Conservation (phyloP, 2,888 invertebrate genomes). For the Apodemia zela region DNA sequence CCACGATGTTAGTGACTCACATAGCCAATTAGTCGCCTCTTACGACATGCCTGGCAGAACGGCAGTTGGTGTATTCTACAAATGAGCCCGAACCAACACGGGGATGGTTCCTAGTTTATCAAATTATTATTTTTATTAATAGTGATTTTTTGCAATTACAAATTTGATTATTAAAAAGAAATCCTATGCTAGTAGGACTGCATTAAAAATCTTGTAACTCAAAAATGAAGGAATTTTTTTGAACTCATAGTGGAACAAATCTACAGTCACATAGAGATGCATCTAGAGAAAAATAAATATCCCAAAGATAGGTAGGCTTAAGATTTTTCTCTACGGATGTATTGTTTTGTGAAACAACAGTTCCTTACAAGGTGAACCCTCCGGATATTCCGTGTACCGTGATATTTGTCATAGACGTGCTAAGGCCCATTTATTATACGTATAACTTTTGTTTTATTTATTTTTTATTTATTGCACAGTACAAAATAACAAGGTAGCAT, state of each 20-base stretch:
- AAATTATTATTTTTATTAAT: no score
- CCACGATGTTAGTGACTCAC: no score
- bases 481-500: background rate
- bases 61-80: no score
- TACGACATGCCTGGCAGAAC: no score
- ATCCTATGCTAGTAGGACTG: no score
- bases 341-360: conserved; percentile 36
- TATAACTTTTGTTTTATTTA: conserved; percentile 15
- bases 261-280: conserved; percentile 43
- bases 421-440: conserved; percentile 12
- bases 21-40: no score
- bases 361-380: conserved; percentile 31
- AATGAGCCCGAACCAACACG: no score
- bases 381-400: conserved; percentile 22
- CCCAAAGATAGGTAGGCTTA: conserved; percentile 33
- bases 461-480: conserved; percentile 11
- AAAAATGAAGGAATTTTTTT: background rate
- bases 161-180: no score
- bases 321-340: conserved; percentile 30
- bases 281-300: conserved; percentile 44
- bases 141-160: no score
- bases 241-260: conserved; percentile 26
- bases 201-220: no score
- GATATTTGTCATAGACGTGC: conserved; percentile 8
- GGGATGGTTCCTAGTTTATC: no score